phyloP scores from a whole-genome alignment of 2,888 invertebrate species.

The Diarsia brunnea region DNA sequence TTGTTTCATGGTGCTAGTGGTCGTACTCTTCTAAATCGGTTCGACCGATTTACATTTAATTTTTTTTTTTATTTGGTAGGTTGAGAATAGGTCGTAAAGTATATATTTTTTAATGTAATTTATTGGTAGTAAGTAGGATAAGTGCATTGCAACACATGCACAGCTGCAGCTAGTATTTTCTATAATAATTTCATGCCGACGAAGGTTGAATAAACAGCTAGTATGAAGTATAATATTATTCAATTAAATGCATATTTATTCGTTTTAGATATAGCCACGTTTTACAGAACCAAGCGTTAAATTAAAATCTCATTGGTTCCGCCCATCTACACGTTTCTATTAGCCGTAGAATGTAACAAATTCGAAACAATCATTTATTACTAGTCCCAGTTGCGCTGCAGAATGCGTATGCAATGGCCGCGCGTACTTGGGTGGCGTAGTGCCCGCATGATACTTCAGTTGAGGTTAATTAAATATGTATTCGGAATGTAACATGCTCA shows the following conservation, averaged over 20 bases:
- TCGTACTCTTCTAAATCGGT: no score
- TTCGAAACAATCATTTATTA: constrained; percentile 63
- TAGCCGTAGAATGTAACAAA: constrained; percentile 63
- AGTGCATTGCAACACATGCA: no score
- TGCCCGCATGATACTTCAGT: background rate
- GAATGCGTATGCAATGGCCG: constrained; percentile 3
- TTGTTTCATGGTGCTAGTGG: no score
- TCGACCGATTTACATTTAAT: no score
- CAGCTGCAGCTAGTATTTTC: no score
- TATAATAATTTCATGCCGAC: no score
- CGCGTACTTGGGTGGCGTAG: background rate
- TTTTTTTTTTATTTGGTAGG: no score
- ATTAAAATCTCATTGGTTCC: constrained; percentile 67
- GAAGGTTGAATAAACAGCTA: no score
- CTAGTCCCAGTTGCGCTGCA: constrained; percentile 25
- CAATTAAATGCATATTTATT: constrained; percentile 47
- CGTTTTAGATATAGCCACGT: constrained; percentile 44
- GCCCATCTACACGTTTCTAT: constrained; percentile 67
- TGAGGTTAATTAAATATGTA: background rate
- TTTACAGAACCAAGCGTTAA: constrained; percentile 51
- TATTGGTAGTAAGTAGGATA: no score
- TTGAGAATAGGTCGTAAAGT: no score
- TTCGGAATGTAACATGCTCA: background rate
- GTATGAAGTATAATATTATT: constrained; percentile 43
- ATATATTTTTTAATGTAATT: no score